Conservation (phyloP, 2,888 invertebrate genomes). For the Labia minor region DNA sequence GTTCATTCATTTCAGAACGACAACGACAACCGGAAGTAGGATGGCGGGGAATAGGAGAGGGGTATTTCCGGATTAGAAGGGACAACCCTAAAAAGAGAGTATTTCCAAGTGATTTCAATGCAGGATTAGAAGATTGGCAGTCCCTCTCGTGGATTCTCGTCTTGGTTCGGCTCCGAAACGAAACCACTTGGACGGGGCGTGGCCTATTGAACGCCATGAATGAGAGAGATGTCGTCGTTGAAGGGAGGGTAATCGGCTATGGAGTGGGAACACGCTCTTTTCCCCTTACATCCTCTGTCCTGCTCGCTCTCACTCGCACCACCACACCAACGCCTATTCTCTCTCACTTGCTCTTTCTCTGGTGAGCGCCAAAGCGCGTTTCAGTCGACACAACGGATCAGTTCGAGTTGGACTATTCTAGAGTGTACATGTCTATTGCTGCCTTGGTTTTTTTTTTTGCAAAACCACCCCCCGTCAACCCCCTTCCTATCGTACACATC, state of each 20-base stretch:
- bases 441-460: neutral
- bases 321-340: constrained; percentile 22
- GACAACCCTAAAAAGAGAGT: neutral
- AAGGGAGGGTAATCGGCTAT: constrained; percentile 29
- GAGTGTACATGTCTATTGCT: constrained; percentile 8
- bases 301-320: constrained; percentile 24
- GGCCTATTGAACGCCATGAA: constrained; percentile 19
- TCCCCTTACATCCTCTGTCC: constrained; percentile 33
- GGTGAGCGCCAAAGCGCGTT: constrained; percentile 33
- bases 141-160: neutral
- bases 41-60: neutral
- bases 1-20: constrained; percentile 5
- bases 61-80: neutral
- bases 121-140: neutral
- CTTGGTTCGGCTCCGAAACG: neutral
- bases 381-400: constrained; percentile 32
- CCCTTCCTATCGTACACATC: neutral
- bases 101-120: constrained; percentile 1
- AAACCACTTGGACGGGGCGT: neutral
- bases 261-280: constrained; percentile 33
- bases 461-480: neutral
- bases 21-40: constrained; percentile 4
- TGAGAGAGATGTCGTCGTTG: constrained; percentile 26
- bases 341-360: constrained; percentile 24
- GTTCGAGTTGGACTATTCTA: constrained; percentile 5